These are phyloP conservation scores for Dipodomys merriami DNA, from an alignment of 2,113 vertebrate species.

Conservation along the genomic window DNA sequence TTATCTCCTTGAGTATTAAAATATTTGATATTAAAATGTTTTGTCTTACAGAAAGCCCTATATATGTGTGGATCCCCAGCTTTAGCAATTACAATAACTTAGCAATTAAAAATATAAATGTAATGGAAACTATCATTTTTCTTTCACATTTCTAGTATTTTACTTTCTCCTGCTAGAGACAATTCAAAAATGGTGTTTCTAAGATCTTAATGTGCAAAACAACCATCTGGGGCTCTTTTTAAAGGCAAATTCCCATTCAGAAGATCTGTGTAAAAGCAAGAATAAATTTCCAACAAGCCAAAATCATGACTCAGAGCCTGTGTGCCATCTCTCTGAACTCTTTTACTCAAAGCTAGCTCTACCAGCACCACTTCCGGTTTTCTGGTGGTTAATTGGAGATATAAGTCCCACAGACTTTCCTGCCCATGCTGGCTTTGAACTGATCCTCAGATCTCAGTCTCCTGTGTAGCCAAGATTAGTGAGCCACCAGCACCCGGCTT, in stretches of 20 bases:
- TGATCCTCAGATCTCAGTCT: no score
- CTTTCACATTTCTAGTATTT: constrained; percentile 49
- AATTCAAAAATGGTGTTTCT: constrained; percentile 39
- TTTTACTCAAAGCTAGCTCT: no score
- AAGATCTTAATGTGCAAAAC: neutral
- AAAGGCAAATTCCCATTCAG: constrained; percentile 52
- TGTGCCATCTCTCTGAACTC: no score
- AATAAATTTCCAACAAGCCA: constrained; percentile 29
- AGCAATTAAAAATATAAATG: neutral
- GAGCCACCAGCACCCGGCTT: no score
- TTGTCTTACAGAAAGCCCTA: no score
- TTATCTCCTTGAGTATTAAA: constrained; percentile 41
- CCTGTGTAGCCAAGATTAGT: no score
- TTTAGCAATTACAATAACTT: no score
- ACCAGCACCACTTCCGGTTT: no score
- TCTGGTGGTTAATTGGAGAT: no score
- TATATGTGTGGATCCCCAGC: no score
- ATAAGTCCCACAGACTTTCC: no score
- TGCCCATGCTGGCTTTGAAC: no score
- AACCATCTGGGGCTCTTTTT: neutral
- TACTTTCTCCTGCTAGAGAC: neutral
- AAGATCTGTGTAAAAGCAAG: constrained; percentile 19
- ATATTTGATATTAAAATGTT: constrained; percentile 26
- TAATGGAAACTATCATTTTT: constrained; percentile 45
- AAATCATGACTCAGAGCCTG: neutral